Base-by-base conservation (phyloP, 2,113 vertebrate species). In the Callopanchax toddi region DNA sequence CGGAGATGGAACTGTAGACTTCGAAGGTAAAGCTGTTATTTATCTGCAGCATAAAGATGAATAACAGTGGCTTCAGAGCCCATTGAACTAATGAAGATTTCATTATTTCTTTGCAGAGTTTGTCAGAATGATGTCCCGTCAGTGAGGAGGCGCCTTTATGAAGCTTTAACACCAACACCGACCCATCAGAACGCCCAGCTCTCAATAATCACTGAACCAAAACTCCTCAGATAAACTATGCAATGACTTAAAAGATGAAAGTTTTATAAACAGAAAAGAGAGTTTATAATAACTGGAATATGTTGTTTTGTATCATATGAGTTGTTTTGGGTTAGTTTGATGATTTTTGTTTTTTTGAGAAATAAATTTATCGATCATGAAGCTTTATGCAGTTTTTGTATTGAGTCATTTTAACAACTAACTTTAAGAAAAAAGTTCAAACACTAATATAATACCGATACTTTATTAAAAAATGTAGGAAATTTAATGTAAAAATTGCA, bases 1-100 rank as follows among this genome's bases (percentile, higher is more conserved):
- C 0, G 93, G 95, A 5, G 94, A 95, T 0, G 95, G 95, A 21
- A 95, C 94, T 0, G 94, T 96, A 51, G 93, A 95, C 71, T 95
- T 96, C 71, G 95, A 96, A 92, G 95, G 95, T 95, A 53, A 21
- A 39, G n/a, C 26, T 10, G 15, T 51, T 16, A 49, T 32, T 56
- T 6, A 17, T 11, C 37, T 17, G n/a, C 32, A 53, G 6, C 9
- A 22, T 21, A 11, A 7, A 6, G 46, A 45, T 0, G 6, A 20
- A 34, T 20, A 11, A 9, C 6, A 52, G 44, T 1, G 1, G 23
- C 25, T 17, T 32, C 5, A 53, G n/a, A 20, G 13, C 2, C 6
- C 3, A 51, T 23, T 43, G 4, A 42, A 39, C 21, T 60, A 12
- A 79, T 52, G 0, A 1, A 26, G 53, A 12, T 57, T 48, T 20